Conservation (phyloP, 92 coral and sea anemone genomes). For the Epizoanthus stellaris region DNA sequence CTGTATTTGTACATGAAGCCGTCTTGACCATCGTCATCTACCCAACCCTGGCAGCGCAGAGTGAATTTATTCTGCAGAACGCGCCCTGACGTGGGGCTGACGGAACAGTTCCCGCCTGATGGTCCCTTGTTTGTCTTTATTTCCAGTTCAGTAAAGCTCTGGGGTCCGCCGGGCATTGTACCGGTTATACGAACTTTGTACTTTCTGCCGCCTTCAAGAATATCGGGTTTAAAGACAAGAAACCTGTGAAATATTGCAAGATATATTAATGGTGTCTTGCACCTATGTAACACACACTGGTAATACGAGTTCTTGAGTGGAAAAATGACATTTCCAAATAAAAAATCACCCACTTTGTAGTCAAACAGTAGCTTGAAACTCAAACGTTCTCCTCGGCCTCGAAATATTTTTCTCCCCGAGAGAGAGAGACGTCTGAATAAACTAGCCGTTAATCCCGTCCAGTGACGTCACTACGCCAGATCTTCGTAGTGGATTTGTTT, state of each 20-base stretch:
- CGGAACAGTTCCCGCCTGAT: constrained; percentile 53
- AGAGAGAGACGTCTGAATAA: too few relatives aligned
- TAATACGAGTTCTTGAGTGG: constrained; percentile 6
- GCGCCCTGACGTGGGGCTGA: constrained; percentile 37
- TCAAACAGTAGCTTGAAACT: too few relatives aligned
- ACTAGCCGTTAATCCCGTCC: too few relatives aligned
- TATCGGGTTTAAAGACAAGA: constrained; percentile 49
- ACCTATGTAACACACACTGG: too few relatives aligned
- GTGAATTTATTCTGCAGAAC: constrained; percentile 21
- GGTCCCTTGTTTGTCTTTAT: constrained; percentile 51
- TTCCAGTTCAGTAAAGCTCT: constrained; percentile 48
- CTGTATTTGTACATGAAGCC: constrained; percentile 24
- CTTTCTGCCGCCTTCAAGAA: constrained; percentile 39
- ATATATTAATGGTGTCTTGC: too few relatives aligned
- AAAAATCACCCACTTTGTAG: not conserved
- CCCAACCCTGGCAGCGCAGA: constrained; percentile 58
- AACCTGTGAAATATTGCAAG: constrained; percentile 15
- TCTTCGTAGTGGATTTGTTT: too few relatives aligned
- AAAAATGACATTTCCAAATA: not conserved
- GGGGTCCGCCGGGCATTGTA: constrained; percentile 29
- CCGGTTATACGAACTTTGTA: constrained; percentile 58
- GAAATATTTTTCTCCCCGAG: too few relatives aligned
- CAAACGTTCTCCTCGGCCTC: too few relatives aligned
- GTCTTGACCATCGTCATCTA: constrained; percentile 9
- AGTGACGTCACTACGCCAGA: too few relatives aligned